phyloP scores from a whole-genome alignment of 2,113 vertebrate genomes.

The Aegotheles bennettii region DNA sequence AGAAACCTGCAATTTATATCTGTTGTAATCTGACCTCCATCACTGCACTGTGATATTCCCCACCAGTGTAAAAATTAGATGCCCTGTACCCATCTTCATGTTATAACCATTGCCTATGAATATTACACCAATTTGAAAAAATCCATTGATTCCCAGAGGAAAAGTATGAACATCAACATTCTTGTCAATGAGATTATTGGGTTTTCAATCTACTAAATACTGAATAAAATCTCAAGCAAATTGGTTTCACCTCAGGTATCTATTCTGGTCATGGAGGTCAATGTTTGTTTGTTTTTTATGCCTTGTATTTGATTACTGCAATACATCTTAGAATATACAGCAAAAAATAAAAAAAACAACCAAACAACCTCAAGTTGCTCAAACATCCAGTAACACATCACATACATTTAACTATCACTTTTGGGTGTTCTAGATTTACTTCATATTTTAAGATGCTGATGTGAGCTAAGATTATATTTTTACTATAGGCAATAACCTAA shows the following conservation, averaged over 20 bases:
- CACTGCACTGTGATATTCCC: neutral
- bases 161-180: neutral
- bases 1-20: neutral
- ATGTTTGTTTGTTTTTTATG: neutral
- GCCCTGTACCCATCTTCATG: neutral
- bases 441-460: neutral
- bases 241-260: neutral
- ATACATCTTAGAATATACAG: neutral
- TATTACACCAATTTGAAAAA: slow-evolving; percentile 1
- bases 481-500: neutral
- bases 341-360: neutral
- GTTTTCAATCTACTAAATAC: slow-evolving; percentile 9
- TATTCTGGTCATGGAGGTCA: neutral
- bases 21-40: neutral
- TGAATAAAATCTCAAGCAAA: neutral
- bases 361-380: neutral
- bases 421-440: neutral
- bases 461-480: neutral
- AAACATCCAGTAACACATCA: neutral
- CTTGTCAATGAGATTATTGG: slow-evolving; percentile 2
- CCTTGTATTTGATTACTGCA: neutral
- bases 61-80: neutral
- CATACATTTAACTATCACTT: neutral
- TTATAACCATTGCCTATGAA: neutral
- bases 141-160: neutral